Conservation (phyloP, 1,140 invertebrate genomes). For the Anoplolepis gracilipes region DNA sequence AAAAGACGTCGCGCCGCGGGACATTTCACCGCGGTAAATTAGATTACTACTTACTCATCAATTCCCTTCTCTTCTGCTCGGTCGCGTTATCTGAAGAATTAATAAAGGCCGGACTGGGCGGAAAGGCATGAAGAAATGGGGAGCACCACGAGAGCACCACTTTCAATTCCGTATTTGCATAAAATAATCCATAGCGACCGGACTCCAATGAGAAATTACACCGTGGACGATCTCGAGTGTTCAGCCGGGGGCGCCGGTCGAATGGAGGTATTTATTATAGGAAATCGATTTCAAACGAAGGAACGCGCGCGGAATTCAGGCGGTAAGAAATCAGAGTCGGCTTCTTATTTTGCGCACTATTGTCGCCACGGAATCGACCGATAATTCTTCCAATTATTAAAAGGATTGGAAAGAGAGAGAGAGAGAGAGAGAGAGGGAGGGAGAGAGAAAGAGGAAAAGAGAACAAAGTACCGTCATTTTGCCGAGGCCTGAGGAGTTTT, state of each 20-base stretch:
- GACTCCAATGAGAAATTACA: slow-evolving; percentile 72
- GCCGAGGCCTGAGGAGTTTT: slow-evolving; percentile 20
- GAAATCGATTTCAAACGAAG: slow-evolving; percentile 64
- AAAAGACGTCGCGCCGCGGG: slow-evolving; percentile 59
- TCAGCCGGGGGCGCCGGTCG: slow-evolving; percentile 19
- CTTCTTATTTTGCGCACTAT: slow-evolving; percentile 50
- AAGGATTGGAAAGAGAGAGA: not conserved
- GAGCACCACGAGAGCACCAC: slow-evolving; percentile 60
- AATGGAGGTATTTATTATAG: slow-evolving; percentile 68
- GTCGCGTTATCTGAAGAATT: slow-evolving; percentile 75
- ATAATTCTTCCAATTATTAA: slow-evolving; percentile 50
- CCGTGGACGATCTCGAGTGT: slow-evolving; percentile 48
- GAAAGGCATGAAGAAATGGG: not conserved
- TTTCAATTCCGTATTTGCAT: slow-evolving; percentile 76
- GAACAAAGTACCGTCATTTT: not conserved
- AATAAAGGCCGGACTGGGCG: slow-evolving; percentile 68
- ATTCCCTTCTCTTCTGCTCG: slow-evolving; percentile 62
- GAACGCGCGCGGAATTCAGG: slow-evolving; percentile 23
- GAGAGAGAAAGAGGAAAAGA: not conserved
- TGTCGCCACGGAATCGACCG: slow-evolving; percentile 21
- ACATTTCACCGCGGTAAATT: slow-evolving; percentile 68
- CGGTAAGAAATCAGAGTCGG: slow-evolving; percentile 4
- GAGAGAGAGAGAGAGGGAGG: not conserved
- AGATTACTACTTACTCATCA: slow-evolving; percentile 76
- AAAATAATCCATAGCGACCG: slow-evolving; percentile 72